phyloP scores from a whole-genome alignment of 1,140 invertebrate species.

The Metaphire vulgaris region DNA sequence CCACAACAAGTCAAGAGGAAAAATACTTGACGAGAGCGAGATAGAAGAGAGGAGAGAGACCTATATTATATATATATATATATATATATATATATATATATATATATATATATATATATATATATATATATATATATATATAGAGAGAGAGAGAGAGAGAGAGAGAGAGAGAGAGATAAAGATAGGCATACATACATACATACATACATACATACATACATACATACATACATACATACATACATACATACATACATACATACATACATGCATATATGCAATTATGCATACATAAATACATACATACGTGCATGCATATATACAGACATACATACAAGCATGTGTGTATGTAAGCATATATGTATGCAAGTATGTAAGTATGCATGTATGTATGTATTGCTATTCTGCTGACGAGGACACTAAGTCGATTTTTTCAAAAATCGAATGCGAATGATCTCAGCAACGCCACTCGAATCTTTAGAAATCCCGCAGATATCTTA shows the following conservation, averaged over 20 bases:
- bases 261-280: constrained; percentile 12
- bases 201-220: constrained; percentile 15
- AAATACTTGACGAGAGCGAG: too few relatives aligned
- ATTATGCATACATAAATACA: constrained; percentile 10
- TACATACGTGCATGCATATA: constrained; percentile 16
- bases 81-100: constrained; percentile 16
- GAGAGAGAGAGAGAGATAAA: background rate
- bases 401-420: too few relatives aligned
- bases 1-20: too few relatives aligned
- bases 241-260: constrained; percentile 16
- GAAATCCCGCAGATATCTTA: too few relatives aligned
- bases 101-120: constrained; percentile 8
- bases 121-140: constrained; percentile 8
- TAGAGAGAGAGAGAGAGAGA: constrained; percentile 2
- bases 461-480: too few relatives aligned
- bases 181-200: constrained; percentile 7
- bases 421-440: too few relatives aligned
- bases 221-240: constrained; percentile 16
- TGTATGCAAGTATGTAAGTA: background rate
- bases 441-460: too few relatives aligned
- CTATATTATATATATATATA: constrained; percentile 19
- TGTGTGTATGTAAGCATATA: background rate
- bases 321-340: constrained; percentile 23
- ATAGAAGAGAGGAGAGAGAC: too few relatives aligned
- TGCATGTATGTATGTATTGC: background rate